Percentiles rank a stretch among this genome's conserved stretches.
phyloP scores from a whole-genome alignment of 2,888 invertebrate genomes.

The Eubasilissa splendida region DNA sequence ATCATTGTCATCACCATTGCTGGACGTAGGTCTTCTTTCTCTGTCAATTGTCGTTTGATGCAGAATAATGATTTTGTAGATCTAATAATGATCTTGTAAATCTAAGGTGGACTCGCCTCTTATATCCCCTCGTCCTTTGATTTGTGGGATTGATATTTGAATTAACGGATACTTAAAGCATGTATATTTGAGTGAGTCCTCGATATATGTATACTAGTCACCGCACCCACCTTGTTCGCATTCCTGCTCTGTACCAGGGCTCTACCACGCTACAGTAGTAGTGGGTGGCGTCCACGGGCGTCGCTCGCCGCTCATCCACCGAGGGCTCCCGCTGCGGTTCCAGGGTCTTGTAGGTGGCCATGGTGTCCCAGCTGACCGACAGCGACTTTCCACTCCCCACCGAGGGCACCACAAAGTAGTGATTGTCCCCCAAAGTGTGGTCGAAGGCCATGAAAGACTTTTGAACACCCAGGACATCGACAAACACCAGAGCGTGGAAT shows the following conservation, averaged over 20 bases:
- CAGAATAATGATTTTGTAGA: too few species aligned
- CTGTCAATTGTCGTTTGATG: too few species aligned
- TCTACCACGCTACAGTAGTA: constrained; percentile 85
- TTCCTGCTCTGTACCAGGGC: constrained; percentile 84
- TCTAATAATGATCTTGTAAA: too few species aligned
- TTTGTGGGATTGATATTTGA: too few species aligned
- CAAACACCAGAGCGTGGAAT: constrained; percentile 85
- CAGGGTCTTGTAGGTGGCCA: constrained; percentile 69
- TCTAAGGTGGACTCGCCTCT: too few species aligned
- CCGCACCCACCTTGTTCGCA: constrained; percentile 64
- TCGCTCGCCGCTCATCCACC: constrained; percentile 68
- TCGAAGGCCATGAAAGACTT: constrained; percentile 77
- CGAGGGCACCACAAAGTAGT: constrained; percentile 71
- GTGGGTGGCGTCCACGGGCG: constrained; percentile 73
- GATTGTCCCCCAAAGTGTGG: constrained; percentile 70
- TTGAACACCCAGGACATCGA: constrained; percentile 77
- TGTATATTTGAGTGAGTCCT: neutral
- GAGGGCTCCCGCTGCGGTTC: constrained; percentile 65
- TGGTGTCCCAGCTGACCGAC: constrained; percentile 75
- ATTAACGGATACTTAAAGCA: too few species aligned
- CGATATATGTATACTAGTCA: neutral
- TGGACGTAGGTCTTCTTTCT: too few species aligned
- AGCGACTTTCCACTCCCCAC: constrained; percentile 59
- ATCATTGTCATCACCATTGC: too few species aligned
- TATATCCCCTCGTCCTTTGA: too few species aligned